Evolutionary conservation across 2,888 invertebrate species (phyloP).

Genomic region (Onthophagus sagittarius): DNA sequence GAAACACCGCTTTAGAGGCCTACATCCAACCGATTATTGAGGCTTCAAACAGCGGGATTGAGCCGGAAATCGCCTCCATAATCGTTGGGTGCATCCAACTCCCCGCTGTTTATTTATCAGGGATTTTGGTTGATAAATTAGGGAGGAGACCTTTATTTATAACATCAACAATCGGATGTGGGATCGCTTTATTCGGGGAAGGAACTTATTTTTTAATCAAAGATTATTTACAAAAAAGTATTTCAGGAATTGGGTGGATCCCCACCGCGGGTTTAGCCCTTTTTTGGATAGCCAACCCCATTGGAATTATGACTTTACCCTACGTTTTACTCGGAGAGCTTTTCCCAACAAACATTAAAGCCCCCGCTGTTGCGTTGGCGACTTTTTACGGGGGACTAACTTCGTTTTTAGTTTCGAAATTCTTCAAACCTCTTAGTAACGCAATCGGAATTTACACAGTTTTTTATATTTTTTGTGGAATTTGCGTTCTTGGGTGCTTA

Average conservation of each 20-base stretch:
- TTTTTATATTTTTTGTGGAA: conserved; percentile 56
- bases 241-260: conserved; percentile 48
- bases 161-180: conserved; percentile 54
- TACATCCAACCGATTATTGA: conserved; percentile 60
- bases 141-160: conserved; percentile 55
- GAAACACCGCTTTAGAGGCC: conserved; percentile 57
- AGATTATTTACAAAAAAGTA: conserved; percentile 32
- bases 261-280: conserved; percentile 55
- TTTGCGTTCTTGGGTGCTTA: conserved; percentile 54
- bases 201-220: conserved; percentile 56
- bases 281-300: conserved; percentile 57
- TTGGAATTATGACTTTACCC: conserved; percentile 59
- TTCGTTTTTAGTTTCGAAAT: conserved; percentile 57
- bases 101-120: conserved; percentile 40
- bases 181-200: conserved; percentile 51
- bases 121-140: conserved; percentile 53
- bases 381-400: conserved; percentile 56
- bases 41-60: conserved; percentile 51
- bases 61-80: conserved; percentile 56
- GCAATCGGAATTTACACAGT: conserved; percentile 55
- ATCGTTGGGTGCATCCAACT: conserved; percentile 58
- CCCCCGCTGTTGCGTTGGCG: conserved; percentile 56
- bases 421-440: conserved; percentile 57
- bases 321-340: conserved; percentile 62
- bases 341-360: conserved; percentile 62